phyloP scores from a whole-genome alignment of 2,797 vertebrate species.

The Pantherophis vulpinus region DNA sequence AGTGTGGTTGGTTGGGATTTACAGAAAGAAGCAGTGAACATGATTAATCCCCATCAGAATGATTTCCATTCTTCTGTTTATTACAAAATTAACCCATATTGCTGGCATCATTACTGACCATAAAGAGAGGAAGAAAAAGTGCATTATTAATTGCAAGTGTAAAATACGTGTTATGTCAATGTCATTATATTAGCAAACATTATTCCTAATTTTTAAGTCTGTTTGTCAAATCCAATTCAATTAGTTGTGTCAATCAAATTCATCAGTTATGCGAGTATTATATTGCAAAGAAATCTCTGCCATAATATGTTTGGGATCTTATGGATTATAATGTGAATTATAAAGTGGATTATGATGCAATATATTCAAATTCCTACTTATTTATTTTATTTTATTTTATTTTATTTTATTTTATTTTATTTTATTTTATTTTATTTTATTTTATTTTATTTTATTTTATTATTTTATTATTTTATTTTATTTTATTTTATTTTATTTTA shows the following conservation, averaged over 20 bases:
- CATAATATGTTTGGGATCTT: not conserved
- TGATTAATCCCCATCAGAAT: not conserved
- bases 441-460: too few species aligned
- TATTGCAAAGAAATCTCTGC: not conserved
- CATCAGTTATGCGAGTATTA: not conserved
- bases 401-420: too few species aligned
- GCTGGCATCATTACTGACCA: not conserved
- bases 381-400: too few species aligned
- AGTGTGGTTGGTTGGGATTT: not conserved
- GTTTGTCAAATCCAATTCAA: not conserved
- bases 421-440: too few species aligned
- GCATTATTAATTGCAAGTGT: not conserved
- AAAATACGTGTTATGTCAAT: not conserved
- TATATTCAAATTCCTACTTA: too few species aligned
- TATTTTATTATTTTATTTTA: too few species aligned
- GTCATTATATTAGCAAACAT: not conserved
- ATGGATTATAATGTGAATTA: not conserved
- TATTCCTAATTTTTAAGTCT: not conserved
- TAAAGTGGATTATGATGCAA: not conserved
- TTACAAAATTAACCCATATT: not conserved
- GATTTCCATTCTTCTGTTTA: not conserved
- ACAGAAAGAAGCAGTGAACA: not conserved
- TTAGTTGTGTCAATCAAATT: not conserved
- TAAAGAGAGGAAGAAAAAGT: not conserved
- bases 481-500: too few species aligned